These are phyloP conservation scores for Hoplodrina ambigua DNA, from an alignment of 2,888 invertebrate species.

Conservation along the genomic window DNA sequence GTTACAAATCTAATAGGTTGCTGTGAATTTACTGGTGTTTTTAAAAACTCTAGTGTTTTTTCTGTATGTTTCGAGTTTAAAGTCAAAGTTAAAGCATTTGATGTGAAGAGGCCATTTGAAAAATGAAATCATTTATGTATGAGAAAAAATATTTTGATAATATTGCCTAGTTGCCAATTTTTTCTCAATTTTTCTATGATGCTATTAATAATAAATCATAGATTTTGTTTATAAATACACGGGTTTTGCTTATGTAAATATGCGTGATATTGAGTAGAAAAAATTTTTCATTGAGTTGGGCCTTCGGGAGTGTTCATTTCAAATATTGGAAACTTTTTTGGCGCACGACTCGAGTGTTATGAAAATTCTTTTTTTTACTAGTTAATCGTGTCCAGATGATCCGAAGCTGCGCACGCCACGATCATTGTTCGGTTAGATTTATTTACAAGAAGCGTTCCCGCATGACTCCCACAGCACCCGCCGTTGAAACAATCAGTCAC, in stretches of 20 bases:
- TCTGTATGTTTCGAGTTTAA: no score
- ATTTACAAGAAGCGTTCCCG: conserved; percentile 64
- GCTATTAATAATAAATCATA: no score
- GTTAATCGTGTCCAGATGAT: conserved; percentile 35
- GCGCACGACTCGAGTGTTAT: conserved; percentile 20
- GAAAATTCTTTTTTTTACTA: conserved; percentile 3
- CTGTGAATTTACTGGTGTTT: neutral
- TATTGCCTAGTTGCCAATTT: no score
- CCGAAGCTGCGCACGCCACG: conserved; percentile 56
- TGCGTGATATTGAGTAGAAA: neutral
- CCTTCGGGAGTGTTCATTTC: conserved; percentile 3
- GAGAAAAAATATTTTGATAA: no score
- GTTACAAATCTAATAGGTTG: conserved; percentile 1
- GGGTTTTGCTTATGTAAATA: no score
- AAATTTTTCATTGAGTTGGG: neutral
- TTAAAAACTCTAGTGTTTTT: no score
- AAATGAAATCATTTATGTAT: no score
- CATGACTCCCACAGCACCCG: conserved; percentile 62
- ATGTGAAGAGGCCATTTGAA: no score
- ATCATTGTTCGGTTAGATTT: conserved; percentile 60
- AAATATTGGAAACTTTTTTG: conserved; percentile 11
- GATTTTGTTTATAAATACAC: no score
- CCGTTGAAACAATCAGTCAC: conserved; percentile 65
- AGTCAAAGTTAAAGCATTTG: no score
- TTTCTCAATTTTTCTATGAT: no score